Evolutionary conservation across 2,113 vertebrate species (phyloP), one percentile per base, ranked within the genome.

Genomic region (Siniperca knerii): DNA sequence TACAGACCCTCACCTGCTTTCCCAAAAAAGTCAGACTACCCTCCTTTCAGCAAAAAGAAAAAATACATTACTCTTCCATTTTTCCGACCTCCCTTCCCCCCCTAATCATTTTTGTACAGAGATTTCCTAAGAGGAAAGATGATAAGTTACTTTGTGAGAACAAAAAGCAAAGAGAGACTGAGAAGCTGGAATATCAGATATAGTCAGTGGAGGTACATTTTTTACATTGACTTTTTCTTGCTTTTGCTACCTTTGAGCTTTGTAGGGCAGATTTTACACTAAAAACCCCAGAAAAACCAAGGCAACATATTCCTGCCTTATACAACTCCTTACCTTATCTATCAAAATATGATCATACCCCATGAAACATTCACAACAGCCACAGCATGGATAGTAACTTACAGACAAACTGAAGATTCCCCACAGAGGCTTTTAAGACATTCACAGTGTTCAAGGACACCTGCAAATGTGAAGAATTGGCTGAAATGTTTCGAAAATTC

Each of bases 321-420:
- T 52, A 60, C 33, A n/a, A 11, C 54, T 67, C 13, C 37, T 44
- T 55, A 46, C 44, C 57, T 57, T 64, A 77, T 66, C 20, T 65
- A 57, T 82, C 44, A 84, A 57, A 80, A 40, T 71, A 11, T 48
- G 46, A 67, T 55, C 7, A 4, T 7, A 25, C 9, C 8, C 42
- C 58, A 62, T 82, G 78, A 87, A 70, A 64, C 79, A 77, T 74
- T 29, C 9, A 48, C 33, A 60, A 40, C 44, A 55, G 13, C 20
- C 46, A 48, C 61, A 57, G 71, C 50, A 29, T 61, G 52, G 21
- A 44, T 9, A 29, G 40, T 35, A 57, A 50, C 73, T 44, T 21
- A 35, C 40, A 57, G 57, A 74, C 52, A 52, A 72, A 75, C 79
- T 77, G n/a, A 76, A 81, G 62, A 84, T 73, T 78, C 44, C 77